Percentiles rank a stretch among this genome's conserved stretches.
Evolutionary conservation across 1,140 invertebrate species (phyloP).

Genomic region (Parasteatoda tepidariorum): DNA sequence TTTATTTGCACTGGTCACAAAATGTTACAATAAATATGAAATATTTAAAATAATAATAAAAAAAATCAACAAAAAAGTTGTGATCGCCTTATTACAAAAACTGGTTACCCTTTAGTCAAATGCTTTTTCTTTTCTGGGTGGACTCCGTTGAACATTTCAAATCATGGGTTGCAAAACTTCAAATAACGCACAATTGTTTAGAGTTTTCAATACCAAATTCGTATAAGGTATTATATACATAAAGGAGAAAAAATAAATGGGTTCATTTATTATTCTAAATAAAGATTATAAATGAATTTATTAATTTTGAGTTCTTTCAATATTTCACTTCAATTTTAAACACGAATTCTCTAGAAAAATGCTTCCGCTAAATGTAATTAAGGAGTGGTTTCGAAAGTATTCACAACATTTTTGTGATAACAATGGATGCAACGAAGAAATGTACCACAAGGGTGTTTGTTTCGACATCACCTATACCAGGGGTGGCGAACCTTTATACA

Average conservation of each 20-base stretch:
- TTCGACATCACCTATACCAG: background rate
- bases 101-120: too few species aligned
- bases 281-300: background rate
- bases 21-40: too few species aligned
- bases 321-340: background rate
- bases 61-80: too few species aligned
- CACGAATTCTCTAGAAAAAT: background rate
- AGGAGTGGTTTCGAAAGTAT: background rate
- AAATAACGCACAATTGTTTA: too few species aligned
- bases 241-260: background rate
- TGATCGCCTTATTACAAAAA: too few species aligned
- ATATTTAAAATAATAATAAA: too few species aligned
- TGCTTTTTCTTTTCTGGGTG: too few species aligned
- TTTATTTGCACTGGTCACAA: too few species aligned
- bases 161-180: too few species aligned
- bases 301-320: background rate
- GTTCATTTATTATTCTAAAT: background rate
- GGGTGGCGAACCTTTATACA: background rate
- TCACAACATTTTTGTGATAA: background rate
- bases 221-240: background rate
- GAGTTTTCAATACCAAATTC: background rate
- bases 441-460: background rate
- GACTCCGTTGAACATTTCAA: too few species aligned
- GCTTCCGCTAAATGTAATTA: background rate
- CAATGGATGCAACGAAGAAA: background rate